Evolutionary conservation across 2,113 vertebrate genomes (phyloP).

Genomic region (Helogale parvula): DNA sequence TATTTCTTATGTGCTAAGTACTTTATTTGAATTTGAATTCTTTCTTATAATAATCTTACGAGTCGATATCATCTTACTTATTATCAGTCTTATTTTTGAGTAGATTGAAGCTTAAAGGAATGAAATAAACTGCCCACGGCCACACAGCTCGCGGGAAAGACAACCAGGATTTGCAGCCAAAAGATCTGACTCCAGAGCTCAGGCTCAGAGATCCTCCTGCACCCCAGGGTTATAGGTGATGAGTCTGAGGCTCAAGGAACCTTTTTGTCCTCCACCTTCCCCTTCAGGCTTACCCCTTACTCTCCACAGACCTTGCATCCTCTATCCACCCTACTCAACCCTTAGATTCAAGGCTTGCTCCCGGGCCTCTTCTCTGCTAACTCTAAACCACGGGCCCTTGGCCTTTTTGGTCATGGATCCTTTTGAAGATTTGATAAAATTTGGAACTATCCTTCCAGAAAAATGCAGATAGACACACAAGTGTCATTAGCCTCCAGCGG

Average conservation of each 20-base stretch:
- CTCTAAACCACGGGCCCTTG: neutral
- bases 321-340: neutral
- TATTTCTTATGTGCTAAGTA: neutral
- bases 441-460: neutral
- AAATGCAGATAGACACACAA: neutral
- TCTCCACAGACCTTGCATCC: neutral
- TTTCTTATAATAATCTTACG: neutral
- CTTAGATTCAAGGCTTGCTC: neutral
- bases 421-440: neutral
- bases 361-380: neutral
- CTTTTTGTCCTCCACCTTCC: neutral
- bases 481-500: neutral
- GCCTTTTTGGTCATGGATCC: neutral
- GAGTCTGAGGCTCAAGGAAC: neutral
- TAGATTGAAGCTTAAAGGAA: neutral
- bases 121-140: neutral
- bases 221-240: neutral
- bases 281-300: neutral
- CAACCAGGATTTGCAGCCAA: neutral
- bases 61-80: neutral
- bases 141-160: neutral
- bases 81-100: neutral
- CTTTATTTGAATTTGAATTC: neutral
- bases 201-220: neutral
- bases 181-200: neutral